Evolutionary conservation across 2,888 invertebrate species (phyloP).

Genomic region (Tipula helvola): DNA sequence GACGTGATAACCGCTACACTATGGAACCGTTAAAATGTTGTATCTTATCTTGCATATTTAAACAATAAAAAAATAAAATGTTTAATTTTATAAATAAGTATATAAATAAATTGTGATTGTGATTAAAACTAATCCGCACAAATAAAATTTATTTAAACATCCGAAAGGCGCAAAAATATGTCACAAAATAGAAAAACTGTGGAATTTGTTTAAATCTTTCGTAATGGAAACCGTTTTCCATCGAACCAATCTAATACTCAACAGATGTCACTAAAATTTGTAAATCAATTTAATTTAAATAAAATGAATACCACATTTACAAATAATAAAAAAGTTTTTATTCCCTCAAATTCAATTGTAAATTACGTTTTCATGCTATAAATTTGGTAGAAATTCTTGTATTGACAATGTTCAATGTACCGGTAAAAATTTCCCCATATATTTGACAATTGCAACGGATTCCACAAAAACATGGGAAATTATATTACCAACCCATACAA

Average conservation of each 20-base stretch:
- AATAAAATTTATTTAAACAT: too few species aligned
- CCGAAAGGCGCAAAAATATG: neutral
- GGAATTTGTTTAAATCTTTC: neutral
- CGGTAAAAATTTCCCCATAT: neutral
- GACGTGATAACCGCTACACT: slow-evolving; percentile 12
- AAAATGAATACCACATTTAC: neutral
- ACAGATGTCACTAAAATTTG: neutral
- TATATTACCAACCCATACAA: neutral
- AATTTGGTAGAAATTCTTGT: too few species aligned
- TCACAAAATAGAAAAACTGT: neutral
- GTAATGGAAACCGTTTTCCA: neutral
- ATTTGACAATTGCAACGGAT: neutral
- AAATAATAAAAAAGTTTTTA: neutral
- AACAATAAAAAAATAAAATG: too few species aligned
- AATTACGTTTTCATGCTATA: too few species aligned
- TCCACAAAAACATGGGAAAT: neutral
- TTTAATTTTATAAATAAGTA: too few species aligned
- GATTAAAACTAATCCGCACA: too few species aligned
- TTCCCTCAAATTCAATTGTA: neutral
- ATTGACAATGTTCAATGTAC: neutral
- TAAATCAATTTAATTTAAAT: neutral
- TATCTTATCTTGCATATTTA: too few species aligned
- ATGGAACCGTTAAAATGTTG: neutral
- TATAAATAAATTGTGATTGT: too few species aligned
- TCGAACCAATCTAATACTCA: neutral